Evolutionary conservation across 2,888 invertebrate genomes (phyloP).

Genomic region (Sarcophaga subvicina): DNA sequence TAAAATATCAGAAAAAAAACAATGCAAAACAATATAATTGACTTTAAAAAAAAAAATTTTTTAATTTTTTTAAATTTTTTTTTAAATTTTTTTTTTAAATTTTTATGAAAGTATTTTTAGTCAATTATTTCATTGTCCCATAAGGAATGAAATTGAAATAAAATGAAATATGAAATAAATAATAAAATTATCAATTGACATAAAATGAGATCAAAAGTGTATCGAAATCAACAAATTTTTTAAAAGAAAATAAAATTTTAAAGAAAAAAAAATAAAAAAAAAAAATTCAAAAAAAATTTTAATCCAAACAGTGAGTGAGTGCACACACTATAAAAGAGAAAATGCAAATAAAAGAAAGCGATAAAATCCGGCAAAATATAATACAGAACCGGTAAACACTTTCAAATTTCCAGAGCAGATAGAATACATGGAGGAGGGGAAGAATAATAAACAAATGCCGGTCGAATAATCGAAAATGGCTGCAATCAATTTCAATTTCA

Average conservation of each 20-base stretch:
- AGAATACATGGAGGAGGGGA: too few species aligned
- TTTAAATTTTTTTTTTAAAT: background rate
- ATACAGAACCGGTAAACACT: too few species aligned
- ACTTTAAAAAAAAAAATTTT: slow-evolving; percentile 40
- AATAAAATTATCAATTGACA: slow-evolving; percentile 76
- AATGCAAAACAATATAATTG: slow-evolving; percentile 7
- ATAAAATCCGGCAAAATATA: too few species aligned
- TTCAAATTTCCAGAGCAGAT: too few species aligned
- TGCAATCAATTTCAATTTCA: slow-evolving; percentile 7
- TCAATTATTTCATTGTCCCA: slow-evolving; percentile 75
- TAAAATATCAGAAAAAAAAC: background rate
- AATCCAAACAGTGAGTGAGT: background rate
- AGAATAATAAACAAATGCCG: background rate
- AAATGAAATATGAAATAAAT: slow-evolving; percentile 51
- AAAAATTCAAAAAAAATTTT: background rate
- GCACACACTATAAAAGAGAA: background rate
- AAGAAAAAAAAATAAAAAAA: slow-evolving; percentile 8
- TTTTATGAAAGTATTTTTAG: slow-evolving; percentile 73
- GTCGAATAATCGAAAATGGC: slow-evolving; percentile 44
- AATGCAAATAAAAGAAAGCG: background rate
- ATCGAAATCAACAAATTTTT: slow-evolving; percentile 71
- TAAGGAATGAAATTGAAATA: slow-evolving; percentile 56
- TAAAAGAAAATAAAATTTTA: slow-evolving; percentile 13
- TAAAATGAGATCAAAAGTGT: slow-evolving; percentile 77
- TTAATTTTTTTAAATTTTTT: slow-evolving; percentile 49